These are phyloP conservation scores for Cephus spinipes DNA, from an alignment of 2,888 invertebrate genomes.

Conservation along the genomic window DNA sequence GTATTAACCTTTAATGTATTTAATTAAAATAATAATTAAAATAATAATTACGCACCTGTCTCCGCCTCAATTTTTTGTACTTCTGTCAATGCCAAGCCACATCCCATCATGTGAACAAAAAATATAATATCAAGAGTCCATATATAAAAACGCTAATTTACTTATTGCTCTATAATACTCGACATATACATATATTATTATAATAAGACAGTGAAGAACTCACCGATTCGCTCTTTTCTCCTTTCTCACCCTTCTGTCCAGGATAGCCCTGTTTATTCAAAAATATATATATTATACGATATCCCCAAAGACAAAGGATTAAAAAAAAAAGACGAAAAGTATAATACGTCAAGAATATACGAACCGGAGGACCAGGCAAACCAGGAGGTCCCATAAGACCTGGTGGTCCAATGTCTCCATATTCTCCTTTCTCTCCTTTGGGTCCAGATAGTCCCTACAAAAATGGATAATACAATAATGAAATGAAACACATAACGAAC, in stretches of 20 bases:
- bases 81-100: slow-evolving; percentile 70
- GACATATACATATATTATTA: neutral
- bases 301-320: slow-evolving; percentile 2
- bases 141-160: neutral
- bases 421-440: slow-evolving; percentile 89
- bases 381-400: slow-evolving; percentile 96
- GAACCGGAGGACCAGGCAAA: slow-evolving; percentile 71
- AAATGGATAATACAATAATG: slow-evolving; percentile 14
- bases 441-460: slow-evolving; percentile 83
- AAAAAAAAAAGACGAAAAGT: slow-evolving; percentile 8
- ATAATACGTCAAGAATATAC: slow-evolving; percentile 2
- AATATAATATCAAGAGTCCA: neutral
- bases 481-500: neutral
- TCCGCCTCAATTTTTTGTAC: slow-evolving; percentile 85
- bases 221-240: slow-evolving; percentile 94
- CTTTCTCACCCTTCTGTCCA: slow-evolving; percentile 90
- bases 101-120: slow-evolving; percentile 50
- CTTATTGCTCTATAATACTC: neutral
- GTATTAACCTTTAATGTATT: too few species aligned
- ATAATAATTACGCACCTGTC: slow-evolving; percentile 73
- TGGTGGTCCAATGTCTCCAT: slow-evolving; percentile 92
- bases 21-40: slow-evolving; percentile 17
- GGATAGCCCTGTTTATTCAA: slow-evolving; percentile 77
- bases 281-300: slow-evolving; percentile 6
- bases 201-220: slow-evolving; percentile 64